Evolutionary conservation across 2,888 invertebrate species (phyloP).

Genomic region (Ametastegia equiseti): DNA sequence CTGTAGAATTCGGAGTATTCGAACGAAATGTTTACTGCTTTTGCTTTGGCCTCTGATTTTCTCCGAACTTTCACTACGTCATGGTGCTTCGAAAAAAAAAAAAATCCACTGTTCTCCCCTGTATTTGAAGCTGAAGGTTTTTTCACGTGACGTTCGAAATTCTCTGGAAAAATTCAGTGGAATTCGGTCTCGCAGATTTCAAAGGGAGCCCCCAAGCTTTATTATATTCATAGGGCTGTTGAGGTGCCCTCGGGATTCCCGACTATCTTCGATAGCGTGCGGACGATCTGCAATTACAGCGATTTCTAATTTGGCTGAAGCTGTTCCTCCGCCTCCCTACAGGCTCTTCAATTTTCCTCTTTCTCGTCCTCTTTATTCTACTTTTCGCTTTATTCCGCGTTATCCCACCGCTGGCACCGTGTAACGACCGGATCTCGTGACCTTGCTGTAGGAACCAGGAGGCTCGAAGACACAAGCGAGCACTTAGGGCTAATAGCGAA

Average conservation of each 20-base stretch:
- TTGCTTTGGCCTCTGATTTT: background rate
- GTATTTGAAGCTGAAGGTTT: background rate
- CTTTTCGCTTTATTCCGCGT: constrained; percentile 8
- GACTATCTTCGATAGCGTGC: constrained; percentile 67
- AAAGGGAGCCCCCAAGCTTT: background rate
- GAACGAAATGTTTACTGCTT: background rate
- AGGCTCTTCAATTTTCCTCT: background rate
- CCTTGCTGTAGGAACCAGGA: constrained; percentile 55
- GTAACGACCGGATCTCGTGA: constrained; percentile 71
- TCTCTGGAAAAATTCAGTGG: too few relatives aligned
- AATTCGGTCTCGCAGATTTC: too few relatives aligned
- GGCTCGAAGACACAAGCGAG: constrained; percentile 15
- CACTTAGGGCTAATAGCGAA: constrained; percentile 12
- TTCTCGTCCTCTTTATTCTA: background rate
- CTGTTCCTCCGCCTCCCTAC: constrained; percentile 56
- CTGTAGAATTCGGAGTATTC: background rate
- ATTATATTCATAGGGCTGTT: too few relatives aligned
- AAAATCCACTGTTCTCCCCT: background rate
- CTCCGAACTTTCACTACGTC: background rate
- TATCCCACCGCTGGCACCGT: constrained; percentile 53
- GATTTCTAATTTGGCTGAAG: constrained; percentile 70
- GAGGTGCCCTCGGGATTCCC: constrained; percentile 58
- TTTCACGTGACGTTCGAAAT: too few relatives aligned
- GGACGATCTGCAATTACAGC: constrained; percentile 69
- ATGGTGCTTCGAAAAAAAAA: background rate